Evolutionary conservation across 1,140 invertebrate genomes (phyloP).

Genomic region (Trachymyrmex cornetzi): DNA sequence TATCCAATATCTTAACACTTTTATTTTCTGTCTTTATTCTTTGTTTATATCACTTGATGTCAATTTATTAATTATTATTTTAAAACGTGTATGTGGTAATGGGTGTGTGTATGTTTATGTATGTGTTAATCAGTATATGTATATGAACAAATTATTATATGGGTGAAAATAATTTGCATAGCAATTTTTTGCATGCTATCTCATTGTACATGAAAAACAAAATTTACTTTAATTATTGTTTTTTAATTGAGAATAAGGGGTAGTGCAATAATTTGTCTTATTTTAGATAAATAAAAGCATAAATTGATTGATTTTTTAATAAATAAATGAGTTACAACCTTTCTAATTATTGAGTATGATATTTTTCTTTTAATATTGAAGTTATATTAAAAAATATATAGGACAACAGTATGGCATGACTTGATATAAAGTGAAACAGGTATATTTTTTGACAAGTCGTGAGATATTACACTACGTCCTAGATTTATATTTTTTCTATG

Average conservation of each 20-base stretch:
- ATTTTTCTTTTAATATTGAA: constrained; percentile 6
- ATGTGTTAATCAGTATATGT: background rate
- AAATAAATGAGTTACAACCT: background rate
- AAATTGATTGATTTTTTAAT: background rate
- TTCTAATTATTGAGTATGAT: background rate
- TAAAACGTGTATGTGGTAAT: background rate
- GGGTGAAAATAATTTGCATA: constrained; percentile 29
- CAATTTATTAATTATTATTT: constrained; percentile 23
- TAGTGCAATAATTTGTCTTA: background rate
- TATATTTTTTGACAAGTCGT: background rate
- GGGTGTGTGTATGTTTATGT: background rate
- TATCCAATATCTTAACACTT: background rate
- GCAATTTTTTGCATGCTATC: background rate
- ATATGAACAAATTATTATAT: constrained; percentile 10
- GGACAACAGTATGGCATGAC: no score
- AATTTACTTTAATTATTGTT: constrained; percentile 5
- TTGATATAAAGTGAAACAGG: background rate
- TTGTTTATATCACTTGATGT: background rate
- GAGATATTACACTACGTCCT: constrained; percentile 22
- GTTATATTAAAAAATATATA: background rate
- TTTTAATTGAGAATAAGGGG: background rate
- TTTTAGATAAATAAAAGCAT: background rate
- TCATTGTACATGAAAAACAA: background rate
- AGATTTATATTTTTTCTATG: background rate
- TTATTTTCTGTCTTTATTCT: background rate